Evolutionary conservation across 2,113 vertebrate species (phyloP).

Genomic region (Sylvia atricapilla): DNA sequence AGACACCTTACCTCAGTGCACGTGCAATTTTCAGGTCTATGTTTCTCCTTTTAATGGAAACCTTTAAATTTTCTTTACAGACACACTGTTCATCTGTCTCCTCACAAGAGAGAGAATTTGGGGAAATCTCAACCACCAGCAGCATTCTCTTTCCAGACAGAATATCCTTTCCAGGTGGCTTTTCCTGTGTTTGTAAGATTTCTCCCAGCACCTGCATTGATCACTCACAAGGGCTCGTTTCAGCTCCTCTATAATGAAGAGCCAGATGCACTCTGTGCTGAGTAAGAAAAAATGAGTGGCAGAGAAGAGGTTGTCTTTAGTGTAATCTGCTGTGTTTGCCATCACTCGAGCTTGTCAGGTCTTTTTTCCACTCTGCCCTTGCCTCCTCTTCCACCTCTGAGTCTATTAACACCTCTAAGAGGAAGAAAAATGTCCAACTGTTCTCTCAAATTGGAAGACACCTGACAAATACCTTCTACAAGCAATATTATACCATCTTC

Average conservation of each 20-base stretch:
- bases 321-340: not conserved
- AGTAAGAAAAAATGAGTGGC: not conserved
- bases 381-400: conserved; percentile 5
- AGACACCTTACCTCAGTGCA: accelerated
- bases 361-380: not conserved
- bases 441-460: not conserved
- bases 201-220: not conserved
- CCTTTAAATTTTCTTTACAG: not conserved
- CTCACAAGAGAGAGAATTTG: not conserved
- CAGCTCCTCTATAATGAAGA: not conserved
- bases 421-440: not conserved
- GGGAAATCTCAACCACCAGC: not conserved
- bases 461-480: not conserved
- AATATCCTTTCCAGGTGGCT: not conserved
- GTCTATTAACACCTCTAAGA: conserved; percentile 13
- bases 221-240: not conserved
- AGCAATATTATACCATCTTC: not conserved
- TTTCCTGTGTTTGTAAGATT: not conserved
- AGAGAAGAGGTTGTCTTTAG: not conserved
- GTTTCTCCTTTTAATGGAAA: not conserved
- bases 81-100: not conserved
- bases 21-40: not conserved
- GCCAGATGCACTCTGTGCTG: not conserved
- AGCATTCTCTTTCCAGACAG: not conserved
- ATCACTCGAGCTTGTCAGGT: not conserved